Conservation (phyloP, 2,113 vertebrate genomes). For the Shinisaurus crocodilurus region DNA sequence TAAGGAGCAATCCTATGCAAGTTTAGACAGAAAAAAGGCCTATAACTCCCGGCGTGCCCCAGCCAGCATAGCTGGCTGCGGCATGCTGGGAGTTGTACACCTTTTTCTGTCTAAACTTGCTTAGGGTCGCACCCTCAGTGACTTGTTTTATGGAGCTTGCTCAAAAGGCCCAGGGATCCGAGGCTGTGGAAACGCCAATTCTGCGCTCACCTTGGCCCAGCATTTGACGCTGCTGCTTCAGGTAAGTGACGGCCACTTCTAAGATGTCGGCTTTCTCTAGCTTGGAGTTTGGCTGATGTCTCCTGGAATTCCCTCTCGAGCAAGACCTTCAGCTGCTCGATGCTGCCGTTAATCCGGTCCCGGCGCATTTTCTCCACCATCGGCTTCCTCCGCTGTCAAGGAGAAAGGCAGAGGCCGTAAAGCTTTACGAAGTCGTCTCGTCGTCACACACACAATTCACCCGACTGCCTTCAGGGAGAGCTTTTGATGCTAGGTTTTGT, state of each 20-base stretch:
- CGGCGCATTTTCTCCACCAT: slow-evolving; percentile 90
- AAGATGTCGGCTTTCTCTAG: slow-evolving; percentile 86
- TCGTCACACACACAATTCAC: fast-evolving
- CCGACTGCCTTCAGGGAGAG: neutral
- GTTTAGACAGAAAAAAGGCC: too few species aligned
- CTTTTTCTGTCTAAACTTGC: too few species aligned
- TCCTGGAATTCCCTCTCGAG: slow-evolving; percentile 82
- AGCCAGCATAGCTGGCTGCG: too few species aligned
- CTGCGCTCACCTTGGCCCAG: slow-evolving; percentile 55
- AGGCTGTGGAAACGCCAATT: neutral
- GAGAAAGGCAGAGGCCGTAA: neutral
- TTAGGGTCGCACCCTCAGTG: too few species aligned
- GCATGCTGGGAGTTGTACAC: too few species aligned
- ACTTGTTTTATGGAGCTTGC: neutral
- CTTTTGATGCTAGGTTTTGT: neutral
- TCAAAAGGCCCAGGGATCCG: neutral
- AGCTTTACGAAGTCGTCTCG: too few species aligned
- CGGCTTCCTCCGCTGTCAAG: slow-evolving; percentile 84
- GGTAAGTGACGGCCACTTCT: slow-evolving; percentile 84
- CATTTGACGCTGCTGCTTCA: slow-evolving; percentile 77
- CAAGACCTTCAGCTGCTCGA: slow-evolving; percentile 81
- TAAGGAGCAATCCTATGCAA: neutral
- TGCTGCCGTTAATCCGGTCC: slow-evolving; percentile 85
- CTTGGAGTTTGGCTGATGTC: slow-evolving; percentile 81
- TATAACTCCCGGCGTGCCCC: too few species aligned